Conservation (phyloP, 1,140 invertebrate species). For the Tribolium castaneum region DNA sequence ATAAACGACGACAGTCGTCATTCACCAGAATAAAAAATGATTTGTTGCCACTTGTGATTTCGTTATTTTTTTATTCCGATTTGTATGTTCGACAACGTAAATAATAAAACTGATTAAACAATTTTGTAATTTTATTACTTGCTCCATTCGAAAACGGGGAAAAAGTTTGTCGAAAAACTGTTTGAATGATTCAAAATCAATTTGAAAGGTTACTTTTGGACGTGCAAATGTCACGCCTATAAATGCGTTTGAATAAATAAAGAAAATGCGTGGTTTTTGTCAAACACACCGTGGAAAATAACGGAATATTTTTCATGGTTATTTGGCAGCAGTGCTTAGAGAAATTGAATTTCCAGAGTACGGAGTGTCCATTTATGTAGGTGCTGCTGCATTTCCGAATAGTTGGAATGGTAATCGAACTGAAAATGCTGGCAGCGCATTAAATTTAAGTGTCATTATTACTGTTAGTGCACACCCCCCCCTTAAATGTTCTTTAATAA, state of each 20-base stretch:
- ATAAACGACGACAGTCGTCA: too few species aligned
- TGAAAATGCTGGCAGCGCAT: conserved; percentile 33
- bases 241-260: background rate
- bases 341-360: background rate
- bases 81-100: too few species aligned
- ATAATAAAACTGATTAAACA: too few species aligned
- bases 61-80: too few species aligned
- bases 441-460: conserved; percentile 54
- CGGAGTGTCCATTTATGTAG: background rate
- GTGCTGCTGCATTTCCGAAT: conserved; percentile 5
- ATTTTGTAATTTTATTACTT: too few species aligned
- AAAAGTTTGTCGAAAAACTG: too few species aligned
- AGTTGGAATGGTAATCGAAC: background rate
- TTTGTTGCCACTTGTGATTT: too few species aligned
- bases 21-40: too few species aligned
- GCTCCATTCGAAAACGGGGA: too few species aligned
- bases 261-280: background rate
- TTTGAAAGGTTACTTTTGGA: background rate
- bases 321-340: background rate
- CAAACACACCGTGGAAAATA: background rate
- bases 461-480: conserved; percentile 57
- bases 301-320: background rate
- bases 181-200: too few species aligned
- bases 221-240: background rate
- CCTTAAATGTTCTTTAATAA: conserved; percentile 53